phyloP scores from a whole-genome alignment of 2,113 vertebrate species.

The Bos taurus region ARS-UCD2.0 NC_037337.1:33208501-33209000 shows the following conservation, averaged over 20 bases:
- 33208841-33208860: conserved; percentile 54
- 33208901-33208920: conserved; percentile 55
- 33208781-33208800: conserved; percentile 34
- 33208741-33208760: conserved; percentile 25
- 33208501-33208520: conserved; percentile 81
- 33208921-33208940: conserved; percentile 58
- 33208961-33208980: conserved; percentile 46
- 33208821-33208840: conserved; percentile 60
- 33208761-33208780: conserved; percentile 20
- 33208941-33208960: conserved; percentile 63
- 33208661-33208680: neutral
- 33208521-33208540: conserved; percentile 85
- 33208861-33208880: conserved; percentile 30
- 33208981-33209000: conserved; percentile 58
- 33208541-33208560: conserved; percentile 82
- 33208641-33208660: conserved; percentile 63
- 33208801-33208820: conserved; percentile 45
- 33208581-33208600: conserved; percentile 75
- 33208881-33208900: conserved; percentile 33
- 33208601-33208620: conserved; percentile 79
- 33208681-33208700: neutral
- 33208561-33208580: conserved; percentile 78
- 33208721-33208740: conserved; percentile 40
- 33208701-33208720: conserved; percentile 2
- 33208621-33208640: conserved; percentile 60